These are phyloP conservation scores for Eueremaeus valkanovi DNA, from an alignment of 2,888 invertebrate genomes.

Conservation along the genomic window DNA sequence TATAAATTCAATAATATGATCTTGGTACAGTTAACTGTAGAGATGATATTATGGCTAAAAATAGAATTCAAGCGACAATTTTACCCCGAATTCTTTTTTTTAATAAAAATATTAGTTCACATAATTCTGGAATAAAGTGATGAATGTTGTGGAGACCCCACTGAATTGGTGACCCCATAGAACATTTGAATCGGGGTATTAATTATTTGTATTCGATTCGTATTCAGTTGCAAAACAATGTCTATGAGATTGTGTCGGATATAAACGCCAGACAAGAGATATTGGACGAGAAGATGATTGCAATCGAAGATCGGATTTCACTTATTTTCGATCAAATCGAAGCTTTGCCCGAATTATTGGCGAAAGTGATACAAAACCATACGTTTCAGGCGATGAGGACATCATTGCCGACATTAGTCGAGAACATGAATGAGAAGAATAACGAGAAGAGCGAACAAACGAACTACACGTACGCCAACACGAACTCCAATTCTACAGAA, in stretches of 20 bases:
- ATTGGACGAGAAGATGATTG: constrained; percentile 85
- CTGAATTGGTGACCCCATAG: too few species aligned
- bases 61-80: too few species aligned
- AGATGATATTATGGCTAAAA: too few species aligned
- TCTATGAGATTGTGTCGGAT: constrained; percentile 96
- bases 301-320: constrained; percentile 81
- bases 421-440: constrained; percentile 35
- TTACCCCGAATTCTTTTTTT: too few species aligned
- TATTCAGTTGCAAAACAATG: constrained; percentile 94
- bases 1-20: too few species aligned
- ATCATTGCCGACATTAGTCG: constrained; percentile 39
- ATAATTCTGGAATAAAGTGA: too few species aligned
- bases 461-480: constrained; percentile 15
- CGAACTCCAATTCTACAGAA: not conserved
- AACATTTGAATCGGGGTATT: too few species aligned
- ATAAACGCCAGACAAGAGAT: constrained; percentile 91
- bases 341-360: constrained; percentile 33
- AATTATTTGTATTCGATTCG: too few species aligned
- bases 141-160: too few species aligned
- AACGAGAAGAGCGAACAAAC: not conserved
- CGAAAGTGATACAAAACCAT: constrained; percentile 37
- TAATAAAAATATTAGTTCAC: too few species aligned
- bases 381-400: constrained; percentile 16
- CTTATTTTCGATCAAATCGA: constrained; percentile 42
- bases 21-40: too few species aligned